These are phyloP conservation scores for Spilogale gracilis DNA, from an alignment of 2,113 vertebrate genomes.

Conservation along the genomic window DNA sequence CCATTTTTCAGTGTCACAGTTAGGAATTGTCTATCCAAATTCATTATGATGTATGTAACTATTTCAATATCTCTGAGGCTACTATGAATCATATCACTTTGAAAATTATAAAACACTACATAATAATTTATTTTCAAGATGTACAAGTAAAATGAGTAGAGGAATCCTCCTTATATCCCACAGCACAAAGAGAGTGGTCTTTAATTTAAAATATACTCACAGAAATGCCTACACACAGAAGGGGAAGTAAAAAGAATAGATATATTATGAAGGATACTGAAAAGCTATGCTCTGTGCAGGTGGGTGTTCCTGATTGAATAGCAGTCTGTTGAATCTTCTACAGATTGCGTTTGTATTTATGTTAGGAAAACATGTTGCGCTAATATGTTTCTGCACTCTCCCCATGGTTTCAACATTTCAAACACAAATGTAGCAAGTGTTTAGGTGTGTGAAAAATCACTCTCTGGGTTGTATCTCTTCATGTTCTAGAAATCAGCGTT, in stretches of 20 bases:
- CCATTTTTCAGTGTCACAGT: not conserved
- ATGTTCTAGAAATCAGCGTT: not conserved
- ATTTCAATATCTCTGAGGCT: not conserved
- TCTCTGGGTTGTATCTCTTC: not conserved
- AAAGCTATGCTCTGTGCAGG: not conserved
- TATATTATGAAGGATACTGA: not conserved
- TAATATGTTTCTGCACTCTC: not conserved
- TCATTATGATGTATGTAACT: not conserved
- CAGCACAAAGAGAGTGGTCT: not conserved
- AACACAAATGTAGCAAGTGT: not conserved
- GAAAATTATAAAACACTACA: slow-evolving; percentile 1
- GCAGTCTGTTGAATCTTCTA: not conserved
- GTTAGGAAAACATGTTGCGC: not conserved
- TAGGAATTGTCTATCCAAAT: not conserved
- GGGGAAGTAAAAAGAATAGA: not conserved
- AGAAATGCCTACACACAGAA: not conserved
- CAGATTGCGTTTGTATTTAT: not conserved
- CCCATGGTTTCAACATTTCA: not conserved
- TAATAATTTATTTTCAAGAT: slow-evolving; percentile 7
- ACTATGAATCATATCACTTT: not conserved
- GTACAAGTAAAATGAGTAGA: not conserved
- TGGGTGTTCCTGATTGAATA: not conserved
- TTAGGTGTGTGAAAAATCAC: not conserved
- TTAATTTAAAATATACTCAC: not conserved
- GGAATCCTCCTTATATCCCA: not conserved